Base-by-base conservation (phyloP, 2,797 vertebrate genomes). In the Hoplostethus mediterraneus region DNA sequence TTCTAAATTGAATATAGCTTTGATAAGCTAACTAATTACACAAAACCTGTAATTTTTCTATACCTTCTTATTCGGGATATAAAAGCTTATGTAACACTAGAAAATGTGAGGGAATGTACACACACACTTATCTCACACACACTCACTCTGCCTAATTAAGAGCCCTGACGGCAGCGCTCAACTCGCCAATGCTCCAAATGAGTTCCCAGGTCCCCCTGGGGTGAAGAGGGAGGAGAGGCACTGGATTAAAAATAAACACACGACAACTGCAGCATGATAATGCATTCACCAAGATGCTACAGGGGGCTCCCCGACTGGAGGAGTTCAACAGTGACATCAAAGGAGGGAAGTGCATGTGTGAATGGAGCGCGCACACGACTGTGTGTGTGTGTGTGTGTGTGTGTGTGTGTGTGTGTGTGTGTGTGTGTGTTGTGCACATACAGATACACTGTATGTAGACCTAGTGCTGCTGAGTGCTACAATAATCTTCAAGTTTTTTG, bases 171-270 rank as follows among this genome's bases (percentile, higher is more conserved):
- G 84, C 79, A 53, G 71, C 55, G 56, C 75, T 87, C 63, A 65
- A 71, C 72, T 85, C 72, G 51, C 58, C 75, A 47, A 28, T 48
- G 71, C 80, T 81, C 84, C 84, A 91, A 90, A 93, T 84, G 87
- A 75, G 67, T 88, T 87, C 76, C 73, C 73, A 79, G 79, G 81
- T 86, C 69, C 73, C 86, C 86, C 66, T 3, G 13, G 74, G 83
- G 86, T 64, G 40, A 65, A 60, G 68, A 83, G 81, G 47, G 69
- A 71, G 47, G 81, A 72, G 83, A 71, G 16, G 63, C 75, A 74
- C 76, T 60, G n/a, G 82, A 90, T 89, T 86, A 83, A 88, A 91
- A 94, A 93, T 87, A 93, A 93, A 89, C 84, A 77, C 79, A 85
- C 55, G 75, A 85, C 84, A 83, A 88, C 79, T 77, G 81, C 81